These are phyloP conservation scores for Sphenodon punctatus DNA, from an alignment of 2,797 vertebrate species.

Conservation along the genomic window DNA sequence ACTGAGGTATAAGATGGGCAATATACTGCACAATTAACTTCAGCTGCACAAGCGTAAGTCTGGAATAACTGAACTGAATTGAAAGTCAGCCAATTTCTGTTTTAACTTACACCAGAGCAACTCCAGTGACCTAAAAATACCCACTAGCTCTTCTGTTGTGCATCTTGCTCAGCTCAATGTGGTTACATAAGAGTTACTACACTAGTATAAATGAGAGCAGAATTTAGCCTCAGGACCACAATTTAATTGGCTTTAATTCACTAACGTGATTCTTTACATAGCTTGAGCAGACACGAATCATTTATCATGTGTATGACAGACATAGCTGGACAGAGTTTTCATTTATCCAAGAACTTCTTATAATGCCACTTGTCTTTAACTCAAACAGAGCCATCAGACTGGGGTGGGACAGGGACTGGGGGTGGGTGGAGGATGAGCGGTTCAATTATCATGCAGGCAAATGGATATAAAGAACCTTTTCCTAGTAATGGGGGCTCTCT, in stretches of 20 bases:
- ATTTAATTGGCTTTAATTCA: conserved; percentile 2
- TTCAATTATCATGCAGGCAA: too few species aligned
- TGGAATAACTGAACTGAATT: background rate
- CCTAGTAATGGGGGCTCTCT: too few species aligned
- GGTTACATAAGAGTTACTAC: background rate
- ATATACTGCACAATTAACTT: background rate
- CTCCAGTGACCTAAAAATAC: background rate
- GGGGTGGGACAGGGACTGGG: too few species aligned
- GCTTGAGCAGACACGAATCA: background rate
- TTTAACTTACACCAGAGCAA: background rate
- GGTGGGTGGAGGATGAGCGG: too few species aligned
- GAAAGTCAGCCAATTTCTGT: background rate
- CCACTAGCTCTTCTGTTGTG: rapidly evolving
- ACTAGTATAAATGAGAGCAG: background rate
- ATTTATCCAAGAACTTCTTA: background rate
- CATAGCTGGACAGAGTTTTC: background rate
- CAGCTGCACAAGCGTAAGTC: rapidly evolving
- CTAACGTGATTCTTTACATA: background rate
- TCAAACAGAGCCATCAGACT: too few species aligned
- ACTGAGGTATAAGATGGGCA: background rate
- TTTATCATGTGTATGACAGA: background rate
- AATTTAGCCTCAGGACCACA: conserved; percentile 2
- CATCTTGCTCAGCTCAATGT: background rate
- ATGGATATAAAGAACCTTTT: background rate
- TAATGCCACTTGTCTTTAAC: background rate